These are phyloP conservation scores for Rhamphomyia laevipes DNA, from an alignment of 2,888 invertebrate species.

Conservation along the genomic window DNA sequence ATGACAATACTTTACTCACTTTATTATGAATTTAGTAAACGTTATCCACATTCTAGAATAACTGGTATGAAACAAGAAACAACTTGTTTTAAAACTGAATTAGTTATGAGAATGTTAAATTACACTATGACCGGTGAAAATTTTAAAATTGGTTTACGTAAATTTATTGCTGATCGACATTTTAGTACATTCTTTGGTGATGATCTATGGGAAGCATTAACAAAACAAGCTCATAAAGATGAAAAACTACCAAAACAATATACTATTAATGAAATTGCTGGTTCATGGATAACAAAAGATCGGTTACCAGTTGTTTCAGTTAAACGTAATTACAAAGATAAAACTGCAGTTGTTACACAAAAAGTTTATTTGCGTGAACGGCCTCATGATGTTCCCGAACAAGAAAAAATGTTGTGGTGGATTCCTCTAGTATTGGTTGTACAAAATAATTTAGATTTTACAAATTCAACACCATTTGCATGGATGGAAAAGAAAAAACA, in stretches of 20 bases:
- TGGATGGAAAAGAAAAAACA: conserved; percentile 54
- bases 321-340: conserved; percentile 51
- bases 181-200: conserved; percentile 65
- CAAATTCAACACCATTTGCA: conserved; percentile 41
- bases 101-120: conserved; percentile 82
- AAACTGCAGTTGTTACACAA: conserved; percentile 46
- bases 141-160: conserved; percentile 60
- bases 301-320: conserved; percentile 65
- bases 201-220: conserved; percentile 66
- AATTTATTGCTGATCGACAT: conserved; percentile 54
- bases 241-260: conserved; percentile 42
- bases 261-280: conserved; percentile 58
- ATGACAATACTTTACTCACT: conserved; percentile 66
- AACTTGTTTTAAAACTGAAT: conserved; percentile 59
- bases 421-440: conserved; percentile 54
- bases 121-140: conserved; percentile 66
- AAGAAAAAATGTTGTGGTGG: conserved; percentile 61
- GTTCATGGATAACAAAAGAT: conserved; percentile 72
- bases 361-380: conserved; percentile 61
- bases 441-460: conserved; percentile 48
- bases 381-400: conserved; percentile 59
- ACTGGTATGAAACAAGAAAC: conserved; percentile 62
- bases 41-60: conserved; percentile 64
- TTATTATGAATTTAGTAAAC: conserved; percentile 69
- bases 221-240: conserved; percentile 52